A percentile compares a stretch with the other conserved stretches of the same genome.
phyloP scores from a whole-genome alignment of 1,140 invertebrate genomes.

The Hirudo medicinalis region DNA sequence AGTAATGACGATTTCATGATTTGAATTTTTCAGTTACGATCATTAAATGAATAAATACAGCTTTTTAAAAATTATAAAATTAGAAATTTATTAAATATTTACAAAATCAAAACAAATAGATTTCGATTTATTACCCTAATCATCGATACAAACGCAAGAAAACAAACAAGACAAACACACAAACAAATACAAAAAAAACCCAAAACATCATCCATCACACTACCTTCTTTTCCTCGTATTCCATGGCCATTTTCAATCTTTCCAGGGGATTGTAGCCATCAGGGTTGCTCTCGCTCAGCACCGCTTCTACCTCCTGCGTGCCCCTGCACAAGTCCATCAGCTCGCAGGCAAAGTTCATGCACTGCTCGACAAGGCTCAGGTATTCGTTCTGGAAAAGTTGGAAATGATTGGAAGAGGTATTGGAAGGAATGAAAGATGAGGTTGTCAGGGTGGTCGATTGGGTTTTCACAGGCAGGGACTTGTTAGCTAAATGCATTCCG shows the following conservation, averaged over 20 bases:
- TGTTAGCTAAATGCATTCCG: too few species aligned
- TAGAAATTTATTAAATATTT: too few species aligned
- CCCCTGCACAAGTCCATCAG: conserved; percentile 24
- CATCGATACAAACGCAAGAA: neutral
- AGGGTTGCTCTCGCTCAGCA: conserved; percentile 19
- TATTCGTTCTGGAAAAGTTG: conserved; percentile 15
- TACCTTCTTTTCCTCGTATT: conserved; percentile 45
- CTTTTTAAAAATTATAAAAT: too few species aligned
- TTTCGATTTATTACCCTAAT: too few species aligned
- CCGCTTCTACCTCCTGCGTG: conserved; percentile 23
- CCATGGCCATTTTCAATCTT: conserved; percentile 26
- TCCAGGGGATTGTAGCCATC: conserved; percentile 31
- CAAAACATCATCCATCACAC: conserved; percentile 28
- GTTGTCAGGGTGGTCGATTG: neutral
- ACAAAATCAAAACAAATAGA: too few species aligned
- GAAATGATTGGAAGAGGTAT: neutral
- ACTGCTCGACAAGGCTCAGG: conserved; percentile 22
- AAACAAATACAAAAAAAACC: neutral
- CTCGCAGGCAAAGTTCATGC: conserved; percentile 25
- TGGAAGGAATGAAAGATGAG: neutral
- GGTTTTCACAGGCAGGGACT: too few species aligned
- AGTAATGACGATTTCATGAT: too few species aligned
- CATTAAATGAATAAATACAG: too few species aligned
- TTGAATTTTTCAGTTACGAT: too few species aligned
- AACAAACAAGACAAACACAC: neutral